phyloP scores from a whole-genome alignment of 2,113 vertebrate species.

The Phrynosoma platyrhinos region DNA sequence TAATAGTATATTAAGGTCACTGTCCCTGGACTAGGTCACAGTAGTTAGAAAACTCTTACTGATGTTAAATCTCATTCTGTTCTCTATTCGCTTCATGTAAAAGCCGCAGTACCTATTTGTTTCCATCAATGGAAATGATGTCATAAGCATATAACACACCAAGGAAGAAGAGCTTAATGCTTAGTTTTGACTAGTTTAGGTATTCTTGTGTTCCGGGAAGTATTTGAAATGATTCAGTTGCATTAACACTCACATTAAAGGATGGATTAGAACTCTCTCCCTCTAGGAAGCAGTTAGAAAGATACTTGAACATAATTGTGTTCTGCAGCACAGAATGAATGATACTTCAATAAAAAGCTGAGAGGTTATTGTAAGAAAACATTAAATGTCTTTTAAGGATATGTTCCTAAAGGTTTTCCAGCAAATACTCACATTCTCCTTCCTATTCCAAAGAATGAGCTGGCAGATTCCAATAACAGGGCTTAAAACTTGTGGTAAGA shows the following conservation, averaged over 20 bases:
- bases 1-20: neutral
- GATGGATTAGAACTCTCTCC: neutral
- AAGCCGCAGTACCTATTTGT: neutral
- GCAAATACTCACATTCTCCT: neutral
- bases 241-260: neutral
- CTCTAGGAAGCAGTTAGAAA: neutral
- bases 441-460: neutral
- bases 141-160: neutral
- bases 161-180: neutral
- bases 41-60: neutral
- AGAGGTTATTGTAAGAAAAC: neutral
- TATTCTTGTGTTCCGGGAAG: neutral
- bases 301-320: neutral
- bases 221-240: neutral
- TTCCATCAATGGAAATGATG: neutral
- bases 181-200: neutral
- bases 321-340: neutral
- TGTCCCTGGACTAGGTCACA: neutral
- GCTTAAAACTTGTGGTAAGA: neutral
- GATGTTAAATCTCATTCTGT: too few species aligned
- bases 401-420: accelerated
- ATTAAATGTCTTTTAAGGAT: neutral
- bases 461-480: neutral
- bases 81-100: neutral
- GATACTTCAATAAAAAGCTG: neutral